Evolutionary conservation across 2,888 invertebrate genomes (phyloP), one percentile per base, ranked within the genome.

Genomic region (Lasioglossum zephyrum): DNA sequence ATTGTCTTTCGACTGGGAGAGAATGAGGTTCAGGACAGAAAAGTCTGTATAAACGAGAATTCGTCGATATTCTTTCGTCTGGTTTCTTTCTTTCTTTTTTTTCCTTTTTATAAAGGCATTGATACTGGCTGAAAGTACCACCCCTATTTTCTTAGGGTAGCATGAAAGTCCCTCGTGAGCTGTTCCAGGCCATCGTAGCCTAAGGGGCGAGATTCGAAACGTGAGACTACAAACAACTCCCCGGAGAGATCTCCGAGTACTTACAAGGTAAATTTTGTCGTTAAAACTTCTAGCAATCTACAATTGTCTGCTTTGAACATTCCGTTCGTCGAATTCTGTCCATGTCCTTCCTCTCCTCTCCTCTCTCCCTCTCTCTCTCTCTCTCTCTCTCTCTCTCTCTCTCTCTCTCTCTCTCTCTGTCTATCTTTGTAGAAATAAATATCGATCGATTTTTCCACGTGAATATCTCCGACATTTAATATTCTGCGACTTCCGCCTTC

Each of bases 121-220:
- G 80, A 79, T 77, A 70, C 73, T n/a, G 36, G 26, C 60, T 70
- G 79, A 74, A 86, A 79, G 79, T 79, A 60, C 79, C 36, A 26
- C 69, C 72, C 73, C 76, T 85, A 81, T 88, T 88, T 86, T 88
- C 87, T 88, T 83, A 80, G 73, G 73, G 63, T 31, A 36, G 44
- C 70, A 75, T 36, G 76, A 76, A 69, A 41, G 73, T 81, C 86
- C 81, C 85, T 26, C 47, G 77, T 16, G 88, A 49, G 70, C 63
- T 36, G 77, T 85, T 85, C 74, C 76, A 76, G 18, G 39, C 73
- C 11, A 44, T 36, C 39, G 36, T 53, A 22, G 18, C 82, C 72
- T 31, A 47, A 39, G 70, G 77, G 76, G 47, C n/a, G 77, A 74
- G 79, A 81, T 79, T 85, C 80, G 84, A 86, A 81, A 88, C 86